A percentile compares a stretch with the other conserved stretches of the same genome.
Evolutionary conservation across 2,888 invertebrate genomes (phyloP).

Genomic region (Tipula helvola): DNA sequence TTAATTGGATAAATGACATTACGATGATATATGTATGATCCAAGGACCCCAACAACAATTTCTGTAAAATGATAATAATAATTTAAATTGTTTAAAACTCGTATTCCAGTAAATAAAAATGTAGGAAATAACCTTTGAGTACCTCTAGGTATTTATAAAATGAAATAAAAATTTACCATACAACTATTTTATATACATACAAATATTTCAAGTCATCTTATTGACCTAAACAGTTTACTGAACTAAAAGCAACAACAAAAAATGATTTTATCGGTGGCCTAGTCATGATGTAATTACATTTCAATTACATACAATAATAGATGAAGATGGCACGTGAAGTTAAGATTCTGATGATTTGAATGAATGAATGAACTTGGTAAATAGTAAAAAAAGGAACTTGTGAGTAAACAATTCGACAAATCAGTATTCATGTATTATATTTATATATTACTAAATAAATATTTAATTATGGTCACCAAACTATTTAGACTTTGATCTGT

Average conservation of each 20-base stretch:
- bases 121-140: not conserved
- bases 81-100: not conserved
- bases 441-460: not conserved
- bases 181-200: not conserved
- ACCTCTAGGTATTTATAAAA: not conserved
- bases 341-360: not conserved
- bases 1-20: not conserved
- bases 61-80: too few relatives aligned
- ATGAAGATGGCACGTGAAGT: not conserved
- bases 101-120: not conserved
- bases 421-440: not conserved
- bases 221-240: not conserved
- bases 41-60: not conserved
- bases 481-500: not conserved
- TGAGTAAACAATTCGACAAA: not conserved
- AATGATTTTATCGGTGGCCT: not conserved
- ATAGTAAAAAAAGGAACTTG: not conserved
- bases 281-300: not conserved
- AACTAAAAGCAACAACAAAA: not conserved
- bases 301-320: not conserved
- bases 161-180: not conserved
- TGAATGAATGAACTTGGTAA: not conserved
- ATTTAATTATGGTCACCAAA: not conserved
- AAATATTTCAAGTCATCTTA: not conserved
- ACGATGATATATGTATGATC: not conserved